Evolutionary conservation across 2,888 invertebrate species (phyloP).

Genomic region (Parapristionchus giblindavisi): DNA sequence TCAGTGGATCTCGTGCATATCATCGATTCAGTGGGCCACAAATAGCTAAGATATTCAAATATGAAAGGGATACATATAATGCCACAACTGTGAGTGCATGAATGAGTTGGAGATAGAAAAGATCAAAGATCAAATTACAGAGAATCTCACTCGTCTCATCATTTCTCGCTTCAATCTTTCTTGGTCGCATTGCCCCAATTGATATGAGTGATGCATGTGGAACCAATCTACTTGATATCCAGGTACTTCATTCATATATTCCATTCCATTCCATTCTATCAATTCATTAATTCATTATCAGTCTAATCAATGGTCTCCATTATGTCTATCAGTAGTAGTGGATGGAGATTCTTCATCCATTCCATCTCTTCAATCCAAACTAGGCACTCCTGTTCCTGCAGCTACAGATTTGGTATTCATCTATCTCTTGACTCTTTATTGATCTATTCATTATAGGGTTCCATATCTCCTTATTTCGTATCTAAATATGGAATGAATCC

Average conservation of each 20-base stretch:
- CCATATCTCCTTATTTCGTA: conserved; percentile 75
- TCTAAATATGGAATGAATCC: conserved; percentile 85
- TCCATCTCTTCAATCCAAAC: conserved; percentile 18
- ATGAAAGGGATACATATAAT: conserved; percentile 78
- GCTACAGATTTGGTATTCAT: conserved; percentile 10
- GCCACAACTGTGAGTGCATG: conserved; percentile 81
- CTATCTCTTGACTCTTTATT: not conserved
- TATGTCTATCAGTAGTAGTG: conserved; percentile 22
- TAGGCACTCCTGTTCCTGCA: not conserved
- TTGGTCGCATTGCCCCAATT: conserved; percentile 87
- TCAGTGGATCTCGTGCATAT: conserved; percentile 85
- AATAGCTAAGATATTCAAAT: conserved; percentile 86
- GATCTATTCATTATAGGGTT: not conserved
- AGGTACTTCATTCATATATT: conserved; percentile 8
- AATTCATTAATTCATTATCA: not conserved
- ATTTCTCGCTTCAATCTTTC: conserved; percentile 86
- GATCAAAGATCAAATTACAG: conserved; percentile 71
- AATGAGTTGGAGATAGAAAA: not conserved
- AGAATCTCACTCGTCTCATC: conserved; percentile 91
- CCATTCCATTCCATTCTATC: not conserved
- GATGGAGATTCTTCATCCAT: not conserved
- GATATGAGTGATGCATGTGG: conserved; percentile 93
- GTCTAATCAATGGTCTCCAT: conserved; percentile 16
- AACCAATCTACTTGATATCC: conserved; percentile 90
- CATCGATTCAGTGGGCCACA: conserved; percentile 92